These are phyloP conservation scores for Plusia festucae DNA, from an alignment of 2,888 invertebrate genomes.

Conservation along the genomic window DNA sequence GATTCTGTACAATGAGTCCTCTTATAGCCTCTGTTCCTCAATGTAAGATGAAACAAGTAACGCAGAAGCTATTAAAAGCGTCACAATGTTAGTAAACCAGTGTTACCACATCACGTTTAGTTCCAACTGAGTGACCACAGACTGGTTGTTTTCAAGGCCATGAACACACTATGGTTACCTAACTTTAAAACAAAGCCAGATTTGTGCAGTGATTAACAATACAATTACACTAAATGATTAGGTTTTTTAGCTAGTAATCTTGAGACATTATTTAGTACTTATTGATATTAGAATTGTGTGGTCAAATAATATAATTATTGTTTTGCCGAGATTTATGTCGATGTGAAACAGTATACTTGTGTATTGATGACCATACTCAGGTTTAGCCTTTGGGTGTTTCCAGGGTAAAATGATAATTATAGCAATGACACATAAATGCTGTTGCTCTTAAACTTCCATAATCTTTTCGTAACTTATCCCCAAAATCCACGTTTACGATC, in stretches of 20 bases:
- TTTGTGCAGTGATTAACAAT: slow-evolving; percentile 18
- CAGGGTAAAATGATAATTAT: no score
- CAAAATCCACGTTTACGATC: not conserved
- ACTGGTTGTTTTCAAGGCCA: slow-evolving; percentile 45
- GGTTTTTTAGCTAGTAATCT: slow-evolving; percentile 29
- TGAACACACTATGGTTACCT: slow-evolving; percentile 22
- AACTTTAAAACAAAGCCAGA: slow-evolving; percentile 35
- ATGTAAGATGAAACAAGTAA: not conserved
- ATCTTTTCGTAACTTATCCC: not conserved
- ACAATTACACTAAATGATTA: slow-evolving; percentile 31
- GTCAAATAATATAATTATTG: not conserved
- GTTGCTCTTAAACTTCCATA: not conserved
- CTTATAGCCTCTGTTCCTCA: no score
- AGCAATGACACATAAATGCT: not conserved
- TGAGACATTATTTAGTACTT: slow-evolving; percentile 16
- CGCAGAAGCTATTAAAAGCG: slow-evolving; percentile 22
- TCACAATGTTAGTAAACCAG: slow-evolving; percentile 20
- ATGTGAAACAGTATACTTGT: no score
- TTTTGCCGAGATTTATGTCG: not conserved
- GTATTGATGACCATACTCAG: no score
- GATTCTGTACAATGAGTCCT: no score
- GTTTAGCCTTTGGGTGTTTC: no score
- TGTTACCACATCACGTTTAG: slow-evolving; percentile 34
- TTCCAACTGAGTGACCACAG: slow-evolving; percentile 45
- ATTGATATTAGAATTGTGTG: not conserved